These are phyloP conservation scores for Odontothrips loti DNA, from an alignment of 2,888 invertebrate species.

Conservation along the genomic window DNA sequence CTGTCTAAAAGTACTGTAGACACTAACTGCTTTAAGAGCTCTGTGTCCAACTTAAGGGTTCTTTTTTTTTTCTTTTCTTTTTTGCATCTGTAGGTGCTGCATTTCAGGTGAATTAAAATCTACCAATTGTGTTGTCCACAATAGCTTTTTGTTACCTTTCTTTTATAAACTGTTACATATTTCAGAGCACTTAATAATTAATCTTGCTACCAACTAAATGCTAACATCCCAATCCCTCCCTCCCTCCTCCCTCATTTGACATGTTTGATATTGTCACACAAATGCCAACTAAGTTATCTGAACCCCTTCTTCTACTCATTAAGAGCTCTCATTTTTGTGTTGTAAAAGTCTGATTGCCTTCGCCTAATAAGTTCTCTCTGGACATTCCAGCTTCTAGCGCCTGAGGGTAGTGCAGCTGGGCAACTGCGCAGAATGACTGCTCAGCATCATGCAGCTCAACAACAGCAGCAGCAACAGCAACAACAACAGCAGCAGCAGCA, in stretches of 20 bases:
- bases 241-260: too few relatives aligned
- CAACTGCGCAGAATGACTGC: slow-evolving; percentile 72
- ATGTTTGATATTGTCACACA: too few relatives aligned
- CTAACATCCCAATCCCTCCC: too few relatives aligned
- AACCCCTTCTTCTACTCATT: too few relatives aligned
- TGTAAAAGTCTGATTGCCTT: background rate
- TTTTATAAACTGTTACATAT: background rate
- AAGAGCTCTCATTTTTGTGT: too few relatives aligned
- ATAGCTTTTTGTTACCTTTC: background rate
- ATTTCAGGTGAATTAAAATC: too few relatives aligned
- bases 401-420: slow-evolving; percentile 50
- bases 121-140: background rate
- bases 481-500: slow-evolving; percentile 37
- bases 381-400: background rate
- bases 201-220: background rate
- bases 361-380: background rate
- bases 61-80: background rate
- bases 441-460: slow-evolving; percentile 65
- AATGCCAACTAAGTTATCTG: too few relatives aligned
- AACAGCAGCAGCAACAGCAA: slow-evolving; percentile 45
- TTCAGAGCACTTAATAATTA: background rate
- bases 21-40: background rate
- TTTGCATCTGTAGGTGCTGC: too few relatives aligned
- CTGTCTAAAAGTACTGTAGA: background rate
- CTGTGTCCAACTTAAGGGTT: background rate